Evolutionary conservation across 2,113 vertebrate genomes (phyloP), one percentile per base, ranked within the genome.

Genomic region (Planiliza haematocheilus): DNA sequence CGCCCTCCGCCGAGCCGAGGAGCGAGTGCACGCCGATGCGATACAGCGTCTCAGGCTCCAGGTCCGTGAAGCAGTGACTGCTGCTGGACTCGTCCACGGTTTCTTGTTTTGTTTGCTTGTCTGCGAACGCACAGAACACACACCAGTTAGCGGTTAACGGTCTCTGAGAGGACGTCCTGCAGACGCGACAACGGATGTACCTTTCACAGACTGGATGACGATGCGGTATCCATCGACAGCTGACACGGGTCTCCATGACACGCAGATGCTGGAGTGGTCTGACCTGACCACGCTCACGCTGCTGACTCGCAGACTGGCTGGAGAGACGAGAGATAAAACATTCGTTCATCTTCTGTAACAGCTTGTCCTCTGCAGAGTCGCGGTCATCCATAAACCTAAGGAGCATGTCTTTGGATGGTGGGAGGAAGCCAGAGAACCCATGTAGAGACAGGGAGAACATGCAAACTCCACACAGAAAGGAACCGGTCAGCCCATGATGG

Each of bases 271-370:
- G 74, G 91, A 90, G 67, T 94, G 92, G 60, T 94, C 94, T 1
- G 93, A 93, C 4, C 91, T 74, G 42, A 93, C 89, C 65, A 94
- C 93, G 12, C 91, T 94, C 36, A 91, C 90, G 41, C 93, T 93
- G 89, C 93, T 94, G 12, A 94, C 93, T 36, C 93, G 48, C 67
- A 95, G 86, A 74, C 92, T 93, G 66, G 81, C 94, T 94, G 79
- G 5, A 81, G 58, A 45, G 7, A 65, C 10, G 24, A 30, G 24
- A 51, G 17, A 24, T 12, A 34, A 6, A 24, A 42, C 24, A n/a
- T n/a, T n/a, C n/a, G n/a, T n/a, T n/a, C n/a, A n/a, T n/a, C n/a
- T n/a, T n/a, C n/a, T n/a, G n/a, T n/a, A n/a, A n/a, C n/a, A n/a
- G n/a, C n/a, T n/a, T n/a, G n/a, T n/a, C n/a, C n/a, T n/a, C n/a